Conservation (phyloP, 2,113 vertebrate species). For the Colossoma macropomum region DNA sequence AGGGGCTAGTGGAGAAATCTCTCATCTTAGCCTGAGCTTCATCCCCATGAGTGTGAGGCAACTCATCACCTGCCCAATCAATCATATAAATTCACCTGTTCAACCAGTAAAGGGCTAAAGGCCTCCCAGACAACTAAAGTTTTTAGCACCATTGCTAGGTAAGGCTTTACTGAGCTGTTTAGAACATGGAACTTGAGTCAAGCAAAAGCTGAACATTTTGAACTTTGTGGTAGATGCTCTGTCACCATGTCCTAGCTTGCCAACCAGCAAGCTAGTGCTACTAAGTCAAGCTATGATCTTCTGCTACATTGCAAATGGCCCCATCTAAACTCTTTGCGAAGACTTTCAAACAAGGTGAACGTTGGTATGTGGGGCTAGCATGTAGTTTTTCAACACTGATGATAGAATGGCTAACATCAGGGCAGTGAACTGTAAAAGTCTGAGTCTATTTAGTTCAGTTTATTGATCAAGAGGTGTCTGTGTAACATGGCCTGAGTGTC, state of each 20-base stretch:
- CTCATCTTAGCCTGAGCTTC: slow-evolving; percentile 63
- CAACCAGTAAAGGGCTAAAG: slow-evolving; percentile 48
- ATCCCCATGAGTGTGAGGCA: slow-evolving; percentile 73
- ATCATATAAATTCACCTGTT: slow-evolving; percentile 72
- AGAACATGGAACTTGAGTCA: neutral
- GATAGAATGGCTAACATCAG: slow-evolving; percentile 53
- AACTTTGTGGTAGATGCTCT: slow-evolving; percentile 26
- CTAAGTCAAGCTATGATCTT: neutral
- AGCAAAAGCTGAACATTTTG: neutral
- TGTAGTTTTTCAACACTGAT: neutral
- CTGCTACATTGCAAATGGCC: slow-evolving; percentile 24
- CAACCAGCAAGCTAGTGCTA: neutral
- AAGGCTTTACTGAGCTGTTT: slow-evolving; percentile 59
- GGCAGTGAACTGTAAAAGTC: slow-evolving; percentile 62
- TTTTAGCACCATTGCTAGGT: slow-evolving; percentile 58
- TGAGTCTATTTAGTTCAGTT: slow-evolving; percentile 75
- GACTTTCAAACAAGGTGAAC: slow-evolving; percentile 35
- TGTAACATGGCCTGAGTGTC: slow-evolving; percentile 71
- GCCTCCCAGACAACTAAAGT: slow-evolving; percentile 62
- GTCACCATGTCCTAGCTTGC: slow-evolving; percentile 69
- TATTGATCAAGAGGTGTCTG: slow-evolving; percentile 76
- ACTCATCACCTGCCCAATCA: slow-evolving; percentile 76
- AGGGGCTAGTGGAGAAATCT: slow-evolving; percentile 83
- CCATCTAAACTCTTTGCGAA: too few species aligned
- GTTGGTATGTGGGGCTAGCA: neutral